Percentiles rank a stretch among this genome's conserved stretches.
Evolutionary conservation across 2,797 vertebrate species (phyloP).

Genomic region (Enoplosus armatus): DNA sequence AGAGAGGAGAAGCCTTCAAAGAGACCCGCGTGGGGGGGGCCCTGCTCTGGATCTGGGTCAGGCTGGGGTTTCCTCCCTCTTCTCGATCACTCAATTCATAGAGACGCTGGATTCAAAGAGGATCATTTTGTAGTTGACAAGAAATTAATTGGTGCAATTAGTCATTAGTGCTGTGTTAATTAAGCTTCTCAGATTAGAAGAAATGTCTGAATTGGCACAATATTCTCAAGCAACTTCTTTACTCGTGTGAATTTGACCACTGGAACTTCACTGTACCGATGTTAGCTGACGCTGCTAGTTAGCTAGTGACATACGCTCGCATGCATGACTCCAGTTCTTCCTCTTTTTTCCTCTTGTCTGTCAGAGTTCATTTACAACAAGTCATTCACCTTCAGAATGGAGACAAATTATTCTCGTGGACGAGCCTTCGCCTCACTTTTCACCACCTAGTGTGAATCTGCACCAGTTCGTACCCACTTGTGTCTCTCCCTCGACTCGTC

Average conservation of each 20-base stretch:
- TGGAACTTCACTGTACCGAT: not conserved
- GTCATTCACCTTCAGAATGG: not conserved
- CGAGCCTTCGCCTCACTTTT: not conserved
- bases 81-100: not conserved
- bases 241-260: not conserved
- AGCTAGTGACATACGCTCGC: not conserved
- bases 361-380: not conserved
- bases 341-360: not conserved
- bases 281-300: not conserved
- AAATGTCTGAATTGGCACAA: not conserved
- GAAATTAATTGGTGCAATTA: conserved; percentile 2
- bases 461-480: not conserved
- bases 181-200: not conserved
- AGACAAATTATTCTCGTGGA: not conserved
- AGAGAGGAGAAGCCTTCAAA: conserved; percentile 47
- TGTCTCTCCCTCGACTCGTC: not conserved
- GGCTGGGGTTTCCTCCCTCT: conserved; percentile 8
- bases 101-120: not conserved
- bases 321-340: no score
- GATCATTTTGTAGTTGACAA: conserved; percentile 16
- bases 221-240: not conserved
- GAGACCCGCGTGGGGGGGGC: conserved; percentile 23
- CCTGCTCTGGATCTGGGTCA: conserved; percentile 47
- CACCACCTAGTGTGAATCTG: not conserved
- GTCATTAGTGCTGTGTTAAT: not conserved